These are phyloP conservation scores for Caenorhabditis virilis DNA, from an alignment of 2,888 invertebrate species.

Conservation along the genomic window DNA sequence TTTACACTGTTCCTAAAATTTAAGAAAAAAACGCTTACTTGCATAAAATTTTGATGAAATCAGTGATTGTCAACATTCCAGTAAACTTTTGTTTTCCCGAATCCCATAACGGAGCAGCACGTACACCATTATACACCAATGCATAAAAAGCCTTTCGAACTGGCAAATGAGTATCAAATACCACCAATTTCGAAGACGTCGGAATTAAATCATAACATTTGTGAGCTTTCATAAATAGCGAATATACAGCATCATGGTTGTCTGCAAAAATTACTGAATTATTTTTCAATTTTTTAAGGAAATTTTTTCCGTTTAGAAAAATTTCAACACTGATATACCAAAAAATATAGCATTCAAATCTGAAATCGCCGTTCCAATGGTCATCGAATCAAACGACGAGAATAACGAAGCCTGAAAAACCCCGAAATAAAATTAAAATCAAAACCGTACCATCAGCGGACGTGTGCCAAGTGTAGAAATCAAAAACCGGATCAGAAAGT, in stretches of 20 bases:
- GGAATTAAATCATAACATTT: conserved; percentile 99
- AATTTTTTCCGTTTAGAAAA: neutral
- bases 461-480: conserved; percentile 65
- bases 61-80: conserved; percentile 76
- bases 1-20: neutral
- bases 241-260: conserved; percentile 67
- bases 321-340: conserved; percentile 41
- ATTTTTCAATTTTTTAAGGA: neutral
- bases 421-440: conserved; percentile 3
- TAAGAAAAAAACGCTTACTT: conserved; percentile 2
- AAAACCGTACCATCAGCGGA: conserved; percentile 42
- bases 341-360: conserved; percentile 65
- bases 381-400: conserved; percentile 54
- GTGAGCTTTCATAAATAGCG: conserved; percentile 93
- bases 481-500: conserved; percentile 58
- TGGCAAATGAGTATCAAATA: conserved; percentile 96
- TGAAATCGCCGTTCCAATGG: conserved; percentile 48
- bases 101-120: conserved; percentile 83
- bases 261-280: conserved; percentile 40
- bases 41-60: conserved; percentile 73
- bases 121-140: conserved; percentile 81
- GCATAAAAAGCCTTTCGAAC: conserved; percentile 98
- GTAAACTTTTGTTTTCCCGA: conserved; percentile 78
- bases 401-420: conserved; percentile 53
- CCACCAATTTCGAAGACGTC: conserved; percentile 96